Evolutionary conservation across 2,797 vertebrate genomes (phyloP).

Genomic region (Sorex maritimensis): DNA sequence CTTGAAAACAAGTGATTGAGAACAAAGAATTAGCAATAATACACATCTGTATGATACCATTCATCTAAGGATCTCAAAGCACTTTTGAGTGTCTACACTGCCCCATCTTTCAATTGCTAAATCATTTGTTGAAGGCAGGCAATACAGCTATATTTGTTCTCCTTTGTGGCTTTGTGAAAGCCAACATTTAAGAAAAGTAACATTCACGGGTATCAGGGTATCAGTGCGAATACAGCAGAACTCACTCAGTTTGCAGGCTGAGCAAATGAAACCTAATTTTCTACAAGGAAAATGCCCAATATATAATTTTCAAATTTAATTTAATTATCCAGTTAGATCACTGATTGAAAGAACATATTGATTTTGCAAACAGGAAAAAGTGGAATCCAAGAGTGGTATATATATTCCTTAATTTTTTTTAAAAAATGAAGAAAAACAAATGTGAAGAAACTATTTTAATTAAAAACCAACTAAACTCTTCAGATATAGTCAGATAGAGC

Average conservation of each 20-base stretch:
- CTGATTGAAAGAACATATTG: slow-evolving; percentile 41
- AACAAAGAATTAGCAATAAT: slow-evolving; percentile 85
- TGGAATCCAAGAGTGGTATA: neutral
- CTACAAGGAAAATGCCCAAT: neutral
- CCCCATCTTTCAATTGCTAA: slow-evolving; percentile 68
- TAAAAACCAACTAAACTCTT: slow-evolving; percentile 52
- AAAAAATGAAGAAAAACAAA: neutral
- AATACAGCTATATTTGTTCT: slow-evolving; percentile 56
- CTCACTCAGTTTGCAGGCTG: neutral
- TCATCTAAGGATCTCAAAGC: slow-evolving; percentile 66
- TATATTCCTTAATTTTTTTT: neutral
- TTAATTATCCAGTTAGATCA: slow-evolving; percentile 25
- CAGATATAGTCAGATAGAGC: neutral
- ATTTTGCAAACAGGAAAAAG: slow-evolving; percentile 57
- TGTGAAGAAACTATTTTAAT: slow-evolving; percentile 16
- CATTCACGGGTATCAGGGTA: neutral
- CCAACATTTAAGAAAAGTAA: slow-evolving; percentile 39
- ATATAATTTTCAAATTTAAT: slow-evolving; percentile 1
- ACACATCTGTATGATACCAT: slow-evolving; percentile 72
- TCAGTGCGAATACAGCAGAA: slow-evolving; percentile 32
- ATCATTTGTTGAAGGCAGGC: slow-evolving; percentile 70
- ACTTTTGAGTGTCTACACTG: slow-evolving; percentile 32
- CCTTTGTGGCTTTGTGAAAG: slow-evolving; percentile 62
- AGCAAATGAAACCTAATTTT: neutral
- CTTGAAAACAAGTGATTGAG: slow-evolving; percentile 88